Evolutionary conservation across 2,888 invertebrate genomes (phyloP).

Genomic region (Petrolisthes manimaculis): DNA sequence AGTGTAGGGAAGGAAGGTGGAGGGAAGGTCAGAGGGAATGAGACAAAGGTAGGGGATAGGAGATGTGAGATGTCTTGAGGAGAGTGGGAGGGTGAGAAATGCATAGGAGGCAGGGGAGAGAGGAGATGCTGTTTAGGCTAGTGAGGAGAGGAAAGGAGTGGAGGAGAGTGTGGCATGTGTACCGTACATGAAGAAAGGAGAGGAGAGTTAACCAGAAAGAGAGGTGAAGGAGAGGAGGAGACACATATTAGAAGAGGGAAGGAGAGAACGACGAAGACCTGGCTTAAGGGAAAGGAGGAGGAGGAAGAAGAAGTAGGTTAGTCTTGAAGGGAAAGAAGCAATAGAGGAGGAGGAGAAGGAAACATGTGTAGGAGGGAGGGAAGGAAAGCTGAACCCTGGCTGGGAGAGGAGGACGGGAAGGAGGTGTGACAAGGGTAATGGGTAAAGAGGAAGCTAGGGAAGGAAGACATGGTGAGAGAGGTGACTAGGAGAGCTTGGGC

Average conservation of each 20-base stretch:
- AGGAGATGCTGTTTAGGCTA: neutral
- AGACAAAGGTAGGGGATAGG: neutral
- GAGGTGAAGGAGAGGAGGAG: neutral
- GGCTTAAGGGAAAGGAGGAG: neutral
- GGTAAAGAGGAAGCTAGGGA: neutral
- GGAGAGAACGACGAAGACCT: neutral
- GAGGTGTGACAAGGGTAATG: neutral
- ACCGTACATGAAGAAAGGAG: neutral
- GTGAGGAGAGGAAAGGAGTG: neutral
- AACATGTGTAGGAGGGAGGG: no score
- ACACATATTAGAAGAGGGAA: neutral
- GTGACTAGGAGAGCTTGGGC: neutral
- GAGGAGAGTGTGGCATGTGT: neutral
- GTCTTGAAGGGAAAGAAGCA: no score
- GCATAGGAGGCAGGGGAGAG: neutral
- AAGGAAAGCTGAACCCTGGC: neutral
- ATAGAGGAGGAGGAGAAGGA: no score
- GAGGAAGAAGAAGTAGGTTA: neutral
- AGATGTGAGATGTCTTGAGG: neutral
- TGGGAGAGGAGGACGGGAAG: neutral
- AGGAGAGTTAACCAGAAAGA: neutral
- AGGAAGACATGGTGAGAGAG: neutral
- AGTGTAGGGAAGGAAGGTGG: no score
- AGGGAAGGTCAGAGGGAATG: neutral
- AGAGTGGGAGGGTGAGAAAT: neutral